phyloP scores from a whole-genome alignment of 2,797 vertebrate species.

The Trematomus bernacchii region DNA sequence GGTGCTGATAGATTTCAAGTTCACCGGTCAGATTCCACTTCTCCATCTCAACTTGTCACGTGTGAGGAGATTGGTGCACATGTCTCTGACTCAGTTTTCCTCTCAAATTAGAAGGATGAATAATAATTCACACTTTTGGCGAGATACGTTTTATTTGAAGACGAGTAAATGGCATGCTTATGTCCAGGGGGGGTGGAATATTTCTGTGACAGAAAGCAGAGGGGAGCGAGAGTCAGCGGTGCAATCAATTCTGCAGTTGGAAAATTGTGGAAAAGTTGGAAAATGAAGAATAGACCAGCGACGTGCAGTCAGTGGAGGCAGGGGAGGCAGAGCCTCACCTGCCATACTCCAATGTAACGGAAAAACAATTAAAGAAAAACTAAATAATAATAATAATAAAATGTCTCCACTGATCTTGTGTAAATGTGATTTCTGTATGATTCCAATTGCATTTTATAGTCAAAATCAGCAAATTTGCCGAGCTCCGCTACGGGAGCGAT shows the following conservation, averaged over 20 bases:
- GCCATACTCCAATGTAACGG: too few species aligned
- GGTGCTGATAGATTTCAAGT: constrained; percentile 51
- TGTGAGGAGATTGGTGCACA: constrained; percentile 43
- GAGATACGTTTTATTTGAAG: constrained; percentile 56
- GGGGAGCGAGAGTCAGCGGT: constrained; percentile 58
- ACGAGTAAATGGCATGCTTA: constrained; percentile 64
- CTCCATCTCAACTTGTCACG: constrained; percentile 19
- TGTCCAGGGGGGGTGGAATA: constrained; percentile 65
- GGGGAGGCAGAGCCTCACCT: too few species aligned
- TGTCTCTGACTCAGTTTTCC: constrained; percentile 56
- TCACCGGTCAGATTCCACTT: constrained; percentile 45
- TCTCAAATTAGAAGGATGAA: constrained; percentile 61
- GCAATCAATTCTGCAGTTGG: constrained; percentile 67
- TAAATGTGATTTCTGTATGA: too few species aligned
- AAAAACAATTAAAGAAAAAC: too few species aligned
- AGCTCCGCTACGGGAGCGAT: too few species aligned
- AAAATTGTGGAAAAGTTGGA: constrained; percentile 61
- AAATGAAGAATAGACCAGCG: constrained; percentile 56
- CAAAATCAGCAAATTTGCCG: too few species aligned
- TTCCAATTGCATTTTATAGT: too few species aligned
- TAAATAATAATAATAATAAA: too few species aligned
- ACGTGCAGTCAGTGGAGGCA: too few species aligned
- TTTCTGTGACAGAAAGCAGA: constrained; percentile 60
- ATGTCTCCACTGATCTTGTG: too few species aligned
- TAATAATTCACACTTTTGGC: constrained; percentile 46